phyloP scores from a whole-genome alignment of 2,797 vertebrate genomes.

The Gorsachius magnificus region DNA sequence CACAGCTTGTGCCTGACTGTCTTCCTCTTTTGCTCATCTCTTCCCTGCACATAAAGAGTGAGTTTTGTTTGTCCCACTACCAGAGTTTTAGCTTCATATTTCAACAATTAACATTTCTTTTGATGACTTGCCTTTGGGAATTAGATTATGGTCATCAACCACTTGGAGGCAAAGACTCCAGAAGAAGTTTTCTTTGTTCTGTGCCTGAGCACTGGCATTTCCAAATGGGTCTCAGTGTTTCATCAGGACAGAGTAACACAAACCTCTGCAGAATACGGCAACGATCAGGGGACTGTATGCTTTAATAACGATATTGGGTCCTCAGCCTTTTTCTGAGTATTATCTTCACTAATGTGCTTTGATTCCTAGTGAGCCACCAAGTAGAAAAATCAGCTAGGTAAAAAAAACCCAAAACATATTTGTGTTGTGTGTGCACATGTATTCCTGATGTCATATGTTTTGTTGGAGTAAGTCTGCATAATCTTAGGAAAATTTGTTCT shows the following conservation, averaged over 20 bases:
- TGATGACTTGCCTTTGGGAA: neutral
- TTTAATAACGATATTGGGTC: neutral
- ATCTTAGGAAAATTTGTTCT: neutral
- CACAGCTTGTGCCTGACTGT: neutral
- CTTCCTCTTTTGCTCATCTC: neutral
- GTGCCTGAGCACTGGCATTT: neutral
- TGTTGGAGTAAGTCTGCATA: neutral
- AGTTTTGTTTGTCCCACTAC: neutral
- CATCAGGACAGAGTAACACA: neutral
- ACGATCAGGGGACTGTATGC: fast-evolving
- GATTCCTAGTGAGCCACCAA: neutral
- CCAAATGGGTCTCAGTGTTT: neutral
- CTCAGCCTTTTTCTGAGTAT: neutral
- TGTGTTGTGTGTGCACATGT: neutral
- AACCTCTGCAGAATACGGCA: neutral
- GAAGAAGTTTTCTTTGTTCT: neutral
- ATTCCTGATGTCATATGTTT: neutral
- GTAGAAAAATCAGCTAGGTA: neutral
- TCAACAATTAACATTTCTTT: neutral
- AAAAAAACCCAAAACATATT: fast-evolving
- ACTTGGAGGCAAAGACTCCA: neutral
- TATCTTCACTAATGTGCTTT: neutral
- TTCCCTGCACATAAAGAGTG: neutral
- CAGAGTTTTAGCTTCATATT: neutral
- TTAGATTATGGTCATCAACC: neutral